Evolutionary conservation across 2,797 vertebrate species (phyloP).

Genomic region (Platyrinchus mystaceus): DNA sequence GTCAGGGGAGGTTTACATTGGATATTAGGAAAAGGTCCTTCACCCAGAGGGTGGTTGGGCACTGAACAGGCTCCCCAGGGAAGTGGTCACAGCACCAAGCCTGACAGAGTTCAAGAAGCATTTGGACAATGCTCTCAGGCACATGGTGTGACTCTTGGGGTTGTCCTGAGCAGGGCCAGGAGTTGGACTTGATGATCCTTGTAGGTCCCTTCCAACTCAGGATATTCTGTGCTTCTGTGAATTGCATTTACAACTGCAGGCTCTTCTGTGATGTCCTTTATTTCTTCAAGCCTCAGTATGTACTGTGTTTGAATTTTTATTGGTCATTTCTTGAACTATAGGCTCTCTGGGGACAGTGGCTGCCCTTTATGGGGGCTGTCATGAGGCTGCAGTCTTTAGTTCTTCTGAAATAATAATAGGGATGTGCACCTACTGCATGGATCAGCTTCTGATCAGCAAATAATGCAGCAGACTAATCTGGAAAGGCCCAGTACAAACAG

Average conservation of each 20-base stretch:
- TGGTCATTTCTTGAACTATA: not conserved
- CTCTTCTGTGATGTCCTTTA: not conserved
- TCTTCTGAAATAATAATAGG: not conserved
- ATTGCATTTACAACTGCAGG: not conserved
- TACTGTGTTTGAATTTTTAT: not conserved
- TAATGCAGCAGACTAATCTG: not conserved
- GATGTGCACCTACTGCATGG: not conserved
- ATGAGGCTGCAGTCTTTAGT: not conserved
- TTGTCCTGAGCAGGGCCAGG: not conserved
- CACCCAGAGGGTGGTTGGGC: not conserved
- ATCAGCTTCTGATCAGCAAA: constrained; percentile 1
- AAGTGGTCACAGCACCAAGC: not conserved
- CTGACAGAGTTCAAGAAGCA: not conserved
- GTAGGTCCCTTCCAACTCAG: not conserved
- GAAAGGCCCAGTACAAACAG: constrained; percentile 18
- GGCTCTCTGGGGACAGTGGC: not conserved
- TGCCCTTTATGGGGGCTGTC: not conserved
- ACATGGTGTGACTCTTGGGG: not conserved
- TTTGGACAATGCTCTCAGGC: not conserved
- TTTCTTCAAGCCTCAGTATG: not conserved
- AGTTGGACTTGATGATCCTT: not conserved
- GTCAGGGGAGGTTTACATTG: not conserved
- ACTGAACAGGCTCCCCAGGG: not conserved
- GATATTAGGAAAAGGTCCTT: not conserved
- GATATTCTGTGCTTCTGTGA: not conserved